Base-by-base conservation (phyloP, 2,113 vertebrate genomes). In the Tapirus terrestris region DNA sequence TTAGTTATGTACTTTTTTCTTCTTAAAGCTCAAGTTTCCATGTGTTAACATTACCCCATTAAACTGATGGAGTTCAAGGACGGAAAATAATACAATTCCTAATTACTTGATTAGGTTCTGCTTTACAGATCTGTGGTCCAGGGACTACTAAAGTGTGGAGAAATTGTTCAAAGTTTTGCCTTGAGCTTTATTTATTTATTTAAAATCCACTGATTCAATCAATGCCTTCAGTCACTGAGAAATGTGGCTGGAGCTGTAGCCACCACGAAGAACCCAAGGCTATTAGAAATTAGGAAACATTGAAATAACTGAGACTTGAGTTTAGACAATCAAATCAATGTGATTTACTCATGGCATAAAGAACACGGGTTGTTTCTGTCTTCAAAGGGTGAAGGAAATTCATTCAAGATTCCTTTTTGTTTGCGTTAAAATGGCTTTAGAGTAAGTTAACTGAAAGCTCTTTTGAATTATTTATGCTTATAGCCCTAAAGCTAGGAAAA, bases 391-490 rank as follows among this genome's bases (percentile, higher is more conserved):
- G 5, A 93, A 88, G 56, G 12, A 96, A 90, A 97, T 82, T 92
- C 81, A 63, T 88, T 97, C 45, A 20, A 48, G 7, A 36, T 91
- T 93, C 95, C 8, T 43, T 94, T 86, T 96, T 82, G 29, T 97
- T 87, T 87, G 36, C 63, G 92, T 93, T 81, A 97, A 96, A 86
- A 91, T 87, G 43, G 31, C 76, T 96, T 93, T 86, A 94, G 25
- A 51, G 23, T 63, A 93, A 97, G 51, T 16, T 85, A 97, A 53
- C 5, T 86, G 39, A 81, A 93, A 27, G 20, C 92, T 72, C 2
- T 96, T 98, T 95, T 97, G 12, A 98, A 98, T 97, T 97, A 97
- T 53, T 70, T 65, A 68, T 95, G 18, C 51, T 72, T 94, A 48
- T 73, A 76, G 60, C 29, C 8, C 43, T 67, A 70, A 16, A n/a